A percentile compares a stretch with the other conserved stretches of the same genome.
These are phyloP conservation scores for Lota lota DNA, from an alignment of 2,113 vertebrate genomes.

Conservation along the genomic window DNA sequence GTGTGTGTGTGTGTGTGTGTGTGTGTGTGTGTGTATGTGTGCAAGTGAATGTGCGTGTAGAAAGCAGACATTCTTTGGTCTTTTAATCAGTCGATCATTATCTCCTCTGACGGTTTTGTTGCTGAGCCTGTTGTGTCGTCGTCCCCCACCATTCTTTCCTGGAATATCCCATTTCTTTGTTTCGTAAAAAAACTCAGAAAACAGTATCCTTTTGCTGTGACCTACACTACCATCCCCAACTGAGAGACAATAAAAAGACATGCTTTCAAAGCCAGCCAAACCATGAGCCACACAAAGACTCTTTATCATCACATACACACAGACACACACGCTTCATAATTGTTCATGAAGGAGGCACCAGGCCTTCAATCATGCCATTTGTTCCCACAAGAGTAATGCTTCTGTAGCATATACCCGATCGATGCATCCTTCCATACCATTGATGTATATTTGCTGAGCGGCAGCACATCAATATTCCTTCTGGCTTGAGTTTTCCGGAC, in stretches of 20 bases:
- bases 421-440: no score
- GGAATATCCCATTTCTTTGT: slow-evolving; percentile 49
- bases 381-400: no score
- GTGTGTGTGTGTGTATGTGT: slow-evolving; percentile 12
- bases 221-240: slow-evolving; percentile 14
- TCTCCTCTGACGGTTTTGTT: slow-evolving; percentile 42
- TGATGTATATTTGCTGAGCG: no score
- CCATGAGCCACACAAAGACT: slow-evolving; percentile 52
- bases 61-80: slow-evolving; percentile 36
- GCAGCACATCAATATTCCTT: no score
- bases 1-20: slow-evolving; percentile 9
- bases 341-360: not conserved
- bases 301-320: slow-evolving; percentile 30
- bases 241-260: slow-evolving; percentile 36
- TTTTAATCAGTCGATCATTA: slow-evolving; percentile 47
- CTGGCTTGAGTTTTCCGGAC: no score
- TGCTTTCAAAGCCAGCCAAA: slow-evolving; percentile 61
- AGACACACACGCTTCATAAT: slow-evolving; percentile 4
- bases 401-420: no score
- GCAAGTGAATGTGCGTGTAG: slow-evolving; percentile 17
- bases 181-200: slow-evolving; percentile 44
- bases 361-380: not conserved
- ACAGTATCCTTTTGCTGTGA: slow-evolving; percentile 47
- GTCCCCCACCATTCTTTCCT: slow-evolving; percentile 14
- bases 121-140: slow-evolving; percentile 21